phyloP scores from a whole-genome alignment of 2,113 vertebrate genomes.

The Eptesicus fuscus region DNA sequence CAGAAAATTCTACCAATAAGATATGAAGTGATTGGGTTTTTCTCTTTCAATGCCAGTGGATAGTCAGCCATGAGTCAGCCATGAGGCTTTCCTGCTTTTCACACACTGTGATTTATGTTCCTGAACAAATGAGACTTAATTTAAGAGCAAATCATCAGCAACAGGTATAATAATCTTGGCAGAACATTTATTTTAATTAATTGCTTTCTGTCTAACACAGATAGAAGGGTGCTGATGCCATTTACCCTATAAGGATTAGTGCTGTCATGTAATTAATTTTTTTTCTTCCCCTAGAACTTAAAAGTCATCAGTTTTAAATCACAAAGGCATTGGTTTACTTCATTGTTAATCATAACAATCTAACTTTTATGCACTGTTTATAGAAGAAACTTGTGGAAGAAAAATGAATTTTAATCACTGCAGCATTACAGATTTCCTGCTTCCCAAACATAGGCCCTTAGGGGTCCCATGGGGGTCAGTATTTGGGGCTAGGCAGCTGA shows the following conservation, averaged over 20 bases:
- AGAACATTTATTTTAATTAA: conserved; percentile 70
- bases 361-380: conserved; percentile 10
- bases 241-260: conserved; percentile 50
- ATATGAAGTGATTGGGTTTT: background rate
- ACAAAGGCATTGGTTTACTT: conserved; percentile 50
- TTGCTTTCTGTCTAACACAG: conserved; percentile 54
- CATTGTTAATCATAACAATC: conserved; percentile 54
- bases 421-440: background rate
- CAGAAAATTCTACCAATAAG: background rate
- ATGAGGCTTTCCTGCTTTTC: conserved; percentile 34
- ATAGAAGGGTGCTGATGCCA: conserved; percentile 50
- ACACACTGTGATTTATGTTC: conserved; percentile 47
- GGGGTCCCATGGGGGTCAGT: background rate
- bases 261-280: background rate
- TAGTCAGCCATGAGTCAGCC: background rate
- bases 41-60: background rate
- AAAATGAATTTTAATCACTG: background rate
- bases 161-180: conserved; percentile 53
- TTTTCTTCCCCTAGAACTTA: conserved; percentile 38
- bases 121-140: conserved; percentile 66
- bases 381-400: conserved; percentile 32
- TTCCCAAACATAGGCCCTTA: background rate
- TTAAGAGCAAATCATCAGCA: conserved; percentile 71
- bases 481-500: background rate
- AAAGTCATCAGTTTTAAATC: conserved; percentile 41